Evolutionary conservation across 2,797 vertebrate species (phyloP).

Genomic region (Cottoperca gobio): DNA sequence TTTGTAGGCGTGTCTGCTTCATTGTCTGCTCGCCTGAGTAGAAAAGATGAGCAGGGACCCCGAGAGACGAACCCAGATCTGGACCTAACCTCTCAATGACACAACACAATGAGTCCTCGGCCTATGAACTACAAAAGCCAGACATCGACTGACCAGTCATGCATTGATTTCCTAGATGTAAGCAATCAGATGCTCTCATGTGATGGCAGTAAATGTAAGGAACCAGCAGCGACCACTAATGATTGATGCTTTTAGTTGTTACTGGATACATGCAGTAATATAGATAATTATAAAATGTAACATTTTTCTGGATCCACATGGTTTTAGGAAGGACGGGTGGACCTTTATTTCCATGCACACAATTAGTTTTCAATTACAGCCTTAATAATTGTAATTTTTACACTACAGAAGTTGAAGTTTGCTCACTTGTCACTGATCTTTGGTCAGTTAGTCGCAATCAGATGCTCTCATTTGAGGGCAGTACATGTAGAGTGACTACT

Average conservation of each 20-base stretch:
- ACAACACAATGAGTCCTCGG: conserved; percentile 67
- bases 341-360: not conserved
- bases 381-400: not conserved
- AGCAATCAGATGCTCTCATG: conserved; percentile 57
- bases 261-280: conserved; percentile 7
- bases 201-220: conserved; percentile 36
- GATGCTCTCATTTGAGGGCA: not conserved
- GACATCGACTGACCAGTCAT: conserved; percentile 65
- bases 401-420: not conserved
- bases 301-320: not conserved
- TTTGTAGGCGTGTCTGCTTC: conserved; percentile 80
- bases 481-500: conserved; percentile 1
- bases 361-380: too few species aligned
- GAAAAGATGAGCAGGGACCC: conserved; percentile 75
- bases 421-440: not conserved
- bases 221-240: conserved; percentile 41
- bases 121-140: conserved; percentile 68
- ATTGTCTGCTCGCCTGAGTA: conserved; percentile 77
- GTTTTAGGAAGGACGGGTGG: not conserved
- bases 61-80: conserved; percentile 68
- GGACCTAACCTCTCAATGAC: conserved; percentile 78
- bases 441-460: not conserved
- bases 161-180: conserved; percentile 67
- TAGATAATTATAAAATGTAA: not conserved
- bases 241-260: conserved; percentile 31